Evolutionary conservation across 2,113 vertebrate genomes (phyloP), one percentile per base, ranked within the genome.

Genomic region (Maccullochella peelii): DNA sequence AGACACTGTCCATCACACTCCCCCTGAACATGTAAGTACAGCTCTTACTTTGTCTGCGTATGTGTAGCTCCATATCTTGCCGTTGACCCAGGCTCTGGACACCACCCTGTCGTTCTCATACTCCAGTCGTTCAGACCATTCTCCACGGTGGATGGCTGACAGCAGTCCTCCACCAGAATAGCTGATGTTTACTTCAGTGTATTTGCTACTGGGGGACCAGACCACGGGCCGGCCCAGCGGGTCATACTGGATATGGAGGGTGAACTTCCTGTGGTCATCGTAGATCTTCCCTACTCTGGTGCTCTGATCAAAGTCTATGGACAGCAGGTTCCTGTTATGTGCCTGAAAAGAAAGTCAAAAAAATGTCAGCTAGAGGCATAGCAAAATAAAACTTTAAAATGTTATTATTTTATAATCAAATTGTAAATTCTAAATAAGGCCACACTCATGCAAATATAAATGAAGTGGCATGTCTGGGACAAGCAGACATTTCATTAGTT

Each of bases 61-160:
- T 0, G 97, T 99, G 95, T 99, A 99, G 94, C 97, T 99, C 99
- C 99, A 99, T 94, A 99, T 99, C 95, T 98, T 99, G 27, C 99
- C 99, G 82, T 99, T 98, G 81, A 97, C 96, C 98, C 98, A 99
- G 18, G 97, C 97, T 90, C 97, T 95, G 88, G 97, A 98, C 87
- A 98, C 89, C 54, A 99, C 97, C 91, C 96, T 96, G 72, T 98
- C 97, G 15, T 96, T 97, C 73, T 99, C 98, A 58, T 99, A 99
- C 85, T 99, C 98, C 92, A 98, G 96, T 89, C 97, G 96, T 90
- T 99, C 98, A 20, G 97, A 97, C 98, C 98, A 99, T 0, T 97
- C 96, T 54, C 98, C 99, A 36, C 98, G 96, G 91, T 99, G 97
- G 89, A 99, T 98, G 83, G 95, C 94, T 0, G 97, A 97, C 92